Evolutionary conservation across 2,113 vertebrate genomes (phyloP).

Genomic region (Hyperopisus bebe): DNA sequence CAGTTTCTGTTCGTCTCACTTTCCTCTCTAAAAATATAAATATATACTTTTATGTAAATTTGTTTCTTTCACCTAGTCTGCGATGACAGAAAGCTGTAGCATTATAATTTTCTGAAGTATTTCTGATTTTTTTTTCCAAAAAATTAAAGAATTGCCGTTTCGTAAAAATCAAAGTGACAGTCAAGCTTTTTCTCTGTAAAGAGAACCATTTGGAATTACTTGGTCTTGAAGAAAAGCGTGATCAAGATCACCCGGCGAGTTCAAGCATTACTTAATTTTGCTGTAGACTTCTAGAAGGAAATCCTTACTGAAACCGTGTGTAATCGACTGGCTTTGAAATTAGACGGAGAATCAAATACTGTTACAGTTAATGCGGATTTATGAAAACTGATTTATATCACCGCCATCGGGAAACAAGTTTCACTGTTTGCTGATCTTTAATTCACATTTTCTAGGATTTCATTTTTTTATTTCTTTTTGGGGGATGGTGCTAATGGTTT

Average conservation of each 20-base stretch:
- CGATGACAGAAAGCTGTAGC: slow-evolving; percentile 57
- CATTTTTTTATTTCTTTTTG: neutral
- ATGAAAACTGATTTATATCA: neutral
- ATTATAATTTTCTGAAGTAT: slow-evolving; percentile 66
- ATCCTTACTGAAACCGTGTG: neutral
- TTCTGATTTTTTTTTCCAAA: slow-evolving; percentile 63
- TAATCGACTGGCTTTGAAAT: neutral
- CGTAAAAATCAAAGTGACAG: neutral
- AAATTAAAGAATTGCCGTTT: slow-evolving; percentile 45
- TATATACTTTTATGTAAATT: slow-evolving; percentile 65
- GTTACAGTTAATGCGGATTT: neutral
- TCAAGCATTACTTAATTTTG: neutral
- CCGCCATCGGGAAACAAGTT: neutral
- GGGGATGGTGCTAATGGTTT: neutral
- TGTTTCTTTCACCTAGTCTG: slow-evolving; percentile 56
- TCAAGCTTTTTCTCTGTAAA: neutral
- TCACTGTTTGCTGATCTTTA: neutral
- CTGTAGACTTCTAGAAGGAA: neutral
- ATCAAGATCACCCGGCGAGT: neutral
- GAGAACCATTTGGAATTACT: neutral
- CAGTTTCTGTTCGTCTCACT: slow-evolving; percentile 28
- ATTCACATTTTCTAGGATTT: neutral
- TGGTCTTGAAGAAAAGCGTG: neutral
- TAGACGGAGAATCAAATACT: neutral
- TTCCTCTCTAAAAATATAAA: slow-evolving; percentile 54